Evolutionary conservation across 1,140 invertebrate genomes (phyloP).

Genomic region (Psilanteris sp.): DNA sequence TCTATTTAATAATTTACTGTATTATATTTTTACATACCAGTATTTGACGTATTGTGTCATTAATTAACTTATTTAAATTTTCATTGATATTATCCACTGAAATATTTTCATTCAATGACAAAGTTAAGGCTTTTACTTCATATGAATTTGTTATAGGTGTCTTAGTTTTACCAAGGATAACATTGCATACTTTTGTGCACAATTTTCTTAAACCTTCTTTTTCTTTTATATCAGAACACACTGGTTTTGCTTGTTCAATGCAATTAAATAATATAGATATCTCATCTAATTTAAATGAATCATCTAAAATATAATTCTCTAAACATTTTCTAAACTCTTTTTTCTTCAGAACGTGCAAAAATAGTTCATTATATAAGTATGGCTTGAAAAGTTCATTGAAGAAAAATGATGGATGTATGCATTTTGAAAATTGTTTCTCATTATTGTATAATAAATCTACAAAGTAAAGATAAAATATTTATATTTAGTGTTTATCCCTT

Average conservation of each 20-base stretch:
- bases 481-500: no score
- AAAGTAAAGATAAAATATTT: no score
- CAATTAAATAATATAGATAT: conserved; percentile 26
- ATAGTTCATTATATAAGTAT: conserved; percentile 6
- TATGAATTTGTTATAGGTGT: conserved; percentile 8
- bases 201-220: conserved; percentile 18
- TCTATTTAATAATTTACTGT: not conserved
- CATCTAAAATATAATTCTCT: conserved; percentile 1
- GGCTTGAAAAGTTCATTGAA: conserved; percentile 18
- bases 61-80: not conserved
- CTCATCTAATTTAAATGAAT: conserved; percentile 16
- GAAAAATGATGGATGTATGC: conserved; percentile 23
- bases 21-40: conserved; percentile 25
- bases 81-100: conserved; percentile 8
- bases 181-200: not conserved
- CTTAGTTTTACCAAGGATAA: conserved; percentile 20
- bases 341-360: conserved; percentile 20
- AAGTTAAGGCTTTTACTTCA: conserved; percentile 29
- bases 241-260: conserved; percentile 11
- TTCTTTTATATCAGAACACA: conserved; percentile 3
- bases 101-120: conserved; percentile 14
- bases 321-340: conserved; percentile 9
- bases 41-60: conserved; percentile 3
- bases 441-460: conserved; percentile 20
- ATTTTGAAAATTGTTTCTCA: conserved; percentile 22